These are phyloP conservation scores for Thereva nobilitata DNA, from an alignment of 2,888 invertebrate species.

Conservation along the genomic window DNA sequence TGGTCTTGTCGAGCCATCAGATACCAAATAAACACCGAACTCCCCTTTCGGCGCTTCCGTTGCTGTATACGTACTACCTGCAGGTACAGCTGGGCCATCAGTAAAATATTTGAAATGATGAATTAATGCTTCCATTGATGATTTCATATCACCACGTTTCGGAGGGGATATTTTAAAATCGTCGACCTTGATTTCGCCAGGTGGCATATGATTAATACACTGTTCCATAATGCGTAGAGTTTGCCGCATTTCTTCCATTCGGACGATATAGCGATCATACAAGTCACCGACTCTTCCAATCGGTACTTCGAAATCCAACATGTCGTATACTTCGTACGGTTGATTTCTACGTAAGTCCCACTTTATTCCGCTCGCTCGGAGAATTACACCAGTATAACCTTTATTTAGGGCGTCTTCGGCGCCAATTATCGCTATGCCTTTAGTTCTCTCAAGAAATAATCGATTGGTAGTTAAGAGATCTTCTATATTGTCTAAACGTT, in stretches of 20 bases:
- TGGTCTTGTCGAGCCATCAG: conserved; percentile 80
- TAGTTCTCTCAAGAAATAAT: conserved; percentile 71
- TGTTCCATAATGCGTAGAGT: conserved; percentile 77
- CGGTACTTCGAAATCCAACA: conserved; percentile 82
- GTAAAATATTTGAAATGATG: conserved; percentile 88
- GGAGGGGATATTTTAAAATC: conserved; percentile 81
- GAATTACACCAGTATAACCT: conserved; percentile 75
- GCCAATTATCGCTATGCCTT: conserved; percentile 72
- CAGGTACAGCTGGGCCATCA: conserved; percentile 81
- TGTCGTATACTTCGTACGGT: conserved; percentile 84
- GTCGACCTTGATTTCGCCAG: conserved; percentile 76
- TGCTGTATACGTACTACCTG: conserved; percentile 79
- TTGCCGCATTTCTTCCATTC: conserved; percentile 75
- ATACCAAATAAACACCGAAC: conserved; percentile 83
- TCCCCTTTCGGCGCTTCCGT: conserved; percentile 86
- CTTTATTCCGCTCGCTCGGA: conserved; percentile 80
- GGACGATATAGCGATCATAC: conserved; percentile 77
- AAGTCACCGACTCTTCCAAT: conserved; percentile 82
- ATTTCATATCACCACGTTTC: conserved; percentile 79
- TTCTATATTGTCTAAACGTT: conserved; percentile 83
- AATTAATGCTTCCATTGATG: conserved; percentile 83
- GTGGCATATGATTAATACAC: conserved; percentile 81
- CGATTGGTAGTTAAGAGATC: conserved; percentile 77
- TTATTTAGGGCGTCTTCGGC: conserved; percentile 77
- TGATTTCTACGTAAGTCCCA: conserved; percentile 83